Base-by-base conservation (phyloP, 2,113 vertebrate genomes). In the Chroicocephalus ridibundus region DNA sequence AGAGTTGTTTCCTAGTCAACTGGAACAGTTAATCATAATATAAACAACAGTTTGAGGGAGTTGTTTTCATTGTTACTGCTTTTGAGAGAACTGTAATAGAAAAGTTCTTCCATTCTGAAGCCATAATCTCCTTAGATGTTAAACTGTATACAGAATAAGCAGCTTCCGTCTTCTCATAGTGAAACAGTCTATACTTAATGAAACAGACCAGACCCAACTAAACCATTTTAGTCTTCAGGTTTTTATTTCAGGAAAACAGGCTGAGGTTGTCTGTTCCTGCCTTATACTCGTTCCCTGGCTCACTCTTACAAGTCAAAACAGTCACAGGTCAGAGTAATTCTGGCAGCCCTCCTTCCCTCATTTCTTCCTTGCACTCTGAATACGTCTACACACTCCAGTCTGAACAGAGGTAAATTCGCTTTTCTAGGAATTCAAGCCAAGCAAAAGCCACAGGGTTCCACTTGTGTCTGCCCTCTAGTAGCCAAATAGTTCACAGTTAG, bases 351-450 rank as follows among this genome's bases (percentile, higher is more conserved):
- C 57, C 24, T 68, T 66, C 36, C 34, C 24, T 34, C 38, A 32
- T 34, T 87, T 74, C 52, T 40, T 87, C 57, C 64, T n/a, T 72
- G 52, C 9, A 9, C 78, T 87, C 88, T 54, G 20, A 66, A 20
- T 57, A 77, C 0, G 0, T 32, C 55, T 44, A 27, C 70, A 72
- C 6, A 2, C 49, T 79, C 38, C 74, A 19, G 13, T 31, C 65
- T 64, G 19, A 58, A 82, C 2, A n/a, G 82, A 79, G 51, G 74
- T 31, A 70, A 92, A 93, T 58, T 25, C 0, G 0, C 47, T 54
- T 85, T 51, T n/a, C 54, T 22, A 60, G 70, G 61, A 79, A 87
- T n/a, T 40, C 25, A 49, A 92, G 79, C 60, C 74, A 91, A 87
- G 44, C 55, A 74, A 89, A 87, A 77, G 46, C 69, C 70, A 62